Conservation (phyloP, 2,797 vertebrate species). For the Eulemur mongoz region DNA sequence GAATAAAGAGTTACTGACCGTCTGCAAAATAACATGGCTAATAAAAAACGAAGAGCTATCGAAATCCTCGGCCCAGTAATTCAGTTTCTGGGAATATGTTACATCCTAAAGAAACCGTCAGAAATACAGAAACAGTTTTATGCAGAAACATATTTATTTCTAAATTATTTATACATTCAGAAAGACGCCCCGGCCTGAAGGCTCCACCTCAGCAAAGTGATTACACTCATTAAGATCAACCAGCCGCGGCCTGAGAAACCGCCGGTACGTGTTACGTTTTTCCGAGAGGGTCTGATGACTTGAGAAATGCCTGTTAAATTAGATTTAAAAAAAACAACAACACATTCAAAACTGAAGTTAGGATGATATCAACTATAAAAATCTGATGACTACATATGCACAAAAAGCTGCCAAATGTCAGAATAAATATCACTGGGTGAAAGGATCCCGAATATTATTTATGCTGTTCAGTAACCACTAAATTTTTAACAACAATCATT, state of each 20-base stretch:
- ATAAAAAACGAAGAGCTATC: not conserved
- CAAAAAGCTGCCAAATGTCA: not conserved
- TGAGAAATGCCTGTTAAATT: not conserved
- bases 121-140: not conserved
- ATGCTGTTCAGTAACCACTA: not conserved
- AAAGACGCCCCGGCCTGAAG: not conserved
- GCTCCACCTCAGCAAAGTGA: not conserved
- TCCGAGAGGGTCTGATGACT: not conserved
- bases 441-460: not conserved
- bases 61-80: not conserved
- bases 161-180: not conserved
- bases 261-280: not conserved
- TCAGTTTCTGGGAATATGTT: not conserved
- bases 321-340: not conserved
- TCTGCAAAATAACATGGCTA: not conserved
- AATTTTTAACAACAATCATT: not conserved
- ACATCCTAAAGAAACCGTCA: not conserved
- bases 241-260: not conserved
- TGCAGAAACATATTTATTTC: not conserved
- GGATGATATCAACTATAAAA: not conserved
- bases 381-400: fast-evolving
- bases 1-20: fast-evolving
- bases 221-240: fast-evolving
- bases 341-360: not conserved
- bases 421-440: not conserved